Conservation (phyloP, 2,113 vertebrate genomes). For the Anguilla rostrata region DNA sequence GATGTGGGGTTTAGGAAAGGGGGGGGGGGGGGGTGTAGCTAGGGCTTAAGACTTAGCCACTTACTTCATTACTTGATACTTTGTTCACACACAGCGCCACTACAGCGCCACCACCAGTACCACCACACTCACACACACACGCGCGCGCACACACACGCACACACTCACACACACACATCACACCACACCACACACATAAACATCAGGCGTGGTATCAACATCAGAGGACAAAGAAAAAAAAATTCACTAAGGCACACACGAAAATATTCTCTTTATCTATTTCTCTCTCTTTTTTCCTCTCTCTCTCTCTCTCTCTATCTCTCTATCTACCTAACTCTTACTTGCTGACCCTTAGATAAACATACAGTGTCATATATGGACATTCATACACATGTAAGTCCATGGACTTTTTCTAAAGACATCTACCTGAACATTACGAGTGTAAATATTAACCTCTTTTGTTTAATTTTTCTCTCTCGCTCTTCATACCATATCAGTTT, state of each 20-base stretch:
- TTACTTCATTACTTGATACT: background rate
- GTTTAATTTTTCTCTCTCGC: background rate
- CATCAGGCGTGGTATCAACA: too few species aligned
- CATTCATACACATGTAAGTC: background rate
- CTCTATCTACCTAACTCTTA: too few species aligned
- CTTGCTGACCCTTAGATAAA: too few species aligned
- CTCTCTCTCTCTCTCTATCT: too few species aligned
- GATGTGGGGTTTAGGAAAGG: background rate
- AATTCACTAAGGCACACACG: too few species aligned
- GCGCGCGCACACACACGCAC: too few species aligned
- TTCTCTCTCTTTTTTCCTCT: too few species aligned
- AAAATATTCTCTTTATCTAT: too few species aligned
- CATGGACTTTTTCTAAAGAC: background rate
- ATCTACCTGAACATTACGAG: background rate
- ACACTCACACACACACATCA: too few species aligned
- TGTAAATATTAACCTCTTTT: slow-evolving; percentile 11
- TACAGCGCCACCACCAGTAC: background rate
- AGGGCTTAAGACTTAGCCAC: slow-evolving; percentile 5
- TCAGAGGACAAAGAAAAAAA: too few species aligned
- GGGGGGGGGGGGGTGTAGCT: slow-evolving; percentile 36
- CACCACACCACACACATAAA: too few species aligned
- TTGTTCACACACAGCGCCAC: background rate
- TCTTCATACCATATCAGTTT: too few species aligned
- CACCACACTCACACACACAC: slow-evolving; percentile 2
- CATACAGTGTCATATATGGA: background rate